Conservation (phyloP, 2,113 vertebrate genomes). For the Rhegmatorhina hoffmannsi region DNA sequence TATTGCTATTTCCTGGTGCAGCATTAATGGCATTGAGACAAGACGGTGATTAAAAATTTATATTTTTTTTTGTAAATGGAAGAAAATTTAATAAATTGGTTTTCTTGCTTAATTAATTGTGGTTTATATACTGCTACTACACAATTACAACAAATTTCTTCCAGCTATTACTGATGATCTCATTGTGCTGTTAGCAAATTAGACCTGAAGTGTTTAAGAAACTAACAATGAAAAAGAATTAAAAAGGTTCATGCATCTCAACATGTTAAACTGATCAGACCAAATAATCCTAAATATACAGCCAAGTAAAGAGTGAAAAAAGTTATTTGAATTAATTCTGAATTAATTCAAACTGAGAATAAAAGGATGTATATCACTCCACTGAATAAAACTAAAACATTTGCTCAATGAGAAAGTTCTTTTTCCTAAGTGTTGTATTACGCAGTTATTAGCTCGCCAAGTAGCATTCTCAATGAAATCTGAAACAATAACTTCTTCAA, state of each 20-base stretch:
- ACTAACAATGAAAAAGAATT: not conserved
- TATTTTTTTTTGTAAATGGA: not conserved
- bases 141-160: not conserved
- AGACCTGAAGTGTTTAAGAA: not conserved
- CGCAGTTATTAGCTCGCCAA: not conserved
- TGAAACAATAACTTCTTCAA: not conserved
- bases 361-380: not conserved
- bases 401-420: not conserved
- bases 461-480: not conserved
- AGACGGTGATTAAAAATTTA: not conserved
- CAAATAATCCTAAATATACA: not conserved
- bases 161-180: not conserved
- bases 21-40: not conserved
- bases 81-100: not conserved
- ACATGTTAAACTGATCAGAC: not conserved
- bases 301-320: not conserved
- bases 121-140: not conserved
- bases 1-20: not conserved
- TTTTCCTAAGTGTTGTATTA: not conserved
- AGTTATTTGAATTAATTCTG: not conserved
- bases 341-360: not conserved
- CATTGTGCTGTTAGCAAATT: not conserved
- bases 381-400: not conserved
- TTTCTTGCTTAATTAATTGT: conserved; percentile 16
- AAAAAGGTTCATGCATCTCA: not conserved